Conservation (phyloP, 2,113 vertebrate species). For the Phasianus colchicus region DNA sequence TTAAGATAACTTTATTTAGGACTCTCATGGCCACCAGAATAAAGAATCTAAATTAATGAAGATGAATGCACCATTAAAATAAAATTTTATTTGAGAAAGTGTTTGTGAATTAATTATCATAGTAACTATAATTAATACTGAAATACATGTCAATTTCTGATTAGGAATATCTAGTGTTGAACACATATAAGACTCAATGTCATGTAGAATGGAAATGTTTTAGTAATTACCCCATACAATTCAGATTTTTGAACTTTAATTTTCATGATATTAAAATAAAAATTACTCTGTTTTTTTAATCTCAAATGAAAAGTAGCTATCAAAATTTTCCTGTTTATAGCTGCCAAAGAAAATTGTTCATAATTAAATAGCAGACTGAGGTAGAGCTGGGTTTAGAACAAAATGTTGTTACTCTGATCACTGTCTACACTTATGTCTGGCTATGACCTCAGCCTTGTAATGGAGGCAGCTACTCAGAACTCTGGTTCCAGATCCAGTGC, state of each 20-base stretch:
- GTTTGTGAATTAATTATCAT: neutral
- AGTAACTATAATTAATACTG: neutral
- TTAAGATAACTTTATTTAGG: neutral
- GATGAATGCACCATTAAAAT: neutral
- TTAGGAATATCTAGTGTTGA: neutral
- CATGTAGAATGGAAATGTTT: neutral
- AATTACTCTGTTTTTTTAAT: neutral
- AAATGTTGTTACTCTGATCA: neutral
- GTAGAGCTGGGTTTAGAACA: neutral
- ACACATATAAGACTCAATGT: neutral
- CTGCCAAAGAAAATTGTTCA: neutral
- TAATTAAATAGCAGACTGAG: neutral
- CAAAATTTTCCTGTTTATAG: neutral
- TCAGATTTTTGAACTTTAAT: neutral
- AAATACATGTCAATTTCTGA: neutral
- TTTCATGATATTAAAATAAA: neutral
- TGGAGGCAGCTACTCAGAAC: neutral
- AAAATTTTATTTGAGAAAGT: neutral
- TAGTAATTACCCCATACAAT: neutral
- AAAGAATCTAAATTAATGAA: neutral
- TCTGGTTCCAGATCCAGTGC: neutral
- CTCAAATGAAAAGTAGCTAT: neutral
- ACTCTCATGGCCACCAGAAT: neutral
- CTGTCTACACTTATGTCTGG: neutral
- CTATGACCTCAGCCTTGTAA: neutral